Conservation (phyloP, 2,797 vertebrate genomes). For the Eospalax fontanierii region DNA sequence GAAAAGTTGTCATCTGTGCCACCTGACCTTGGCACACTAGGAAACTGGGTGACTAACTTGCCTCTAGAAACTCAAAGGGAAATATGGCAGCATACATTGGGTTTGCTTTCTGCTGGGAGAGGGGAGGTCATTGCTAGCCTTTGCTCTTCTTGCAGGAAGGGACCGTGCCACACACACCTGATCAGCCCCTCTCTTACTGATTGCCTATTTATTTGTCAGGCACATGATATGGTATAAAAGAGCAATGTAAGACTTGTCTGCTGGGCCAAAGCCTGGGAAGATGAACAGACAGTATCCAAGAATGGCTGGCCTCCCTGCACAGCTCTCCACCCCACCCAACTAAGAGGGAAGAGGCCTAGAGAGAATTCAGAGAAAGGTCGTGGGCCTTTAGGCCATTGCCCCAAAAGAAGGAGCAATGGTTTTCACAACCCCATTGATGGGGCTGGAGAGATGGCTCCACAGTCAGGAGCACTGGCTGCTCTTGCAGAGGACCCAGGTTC, state of each 20-base stretch:
- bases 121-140: background rate
- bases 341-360: background rate
- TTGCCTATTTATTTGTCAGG: background rate
- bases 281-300: background rate
- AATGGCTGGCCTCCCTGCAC: background rate
- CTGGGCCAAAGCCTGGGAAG: background rate
- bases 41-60: background rate
- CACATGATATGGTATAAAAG: background rate
- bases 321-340: background rate
- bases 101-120: background rate
- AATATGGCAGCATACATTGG: background rate
- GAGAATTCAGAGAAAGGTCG: background rate
- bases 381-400: background rate
- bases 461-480: no score
- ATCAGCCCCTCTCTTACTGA: fast-evolving
- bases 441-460: no score
- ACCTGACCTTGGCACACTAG: background rate
- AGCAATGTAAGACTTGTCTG: background rate
- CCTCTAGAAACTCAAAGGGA: background rate
- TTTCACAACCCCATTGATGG: background rate
- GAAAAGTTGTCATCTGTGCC: background rate
- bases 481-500: no score
- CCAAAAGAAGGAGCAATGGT: background rate
- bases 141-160: background rate
- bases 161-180: fast-evolving